These are phyloP conservation scores for Tetrapedia diversipes DNA, from an alignment of 2,888 invertebrate species.

Conservation along the genomic window DNA sequence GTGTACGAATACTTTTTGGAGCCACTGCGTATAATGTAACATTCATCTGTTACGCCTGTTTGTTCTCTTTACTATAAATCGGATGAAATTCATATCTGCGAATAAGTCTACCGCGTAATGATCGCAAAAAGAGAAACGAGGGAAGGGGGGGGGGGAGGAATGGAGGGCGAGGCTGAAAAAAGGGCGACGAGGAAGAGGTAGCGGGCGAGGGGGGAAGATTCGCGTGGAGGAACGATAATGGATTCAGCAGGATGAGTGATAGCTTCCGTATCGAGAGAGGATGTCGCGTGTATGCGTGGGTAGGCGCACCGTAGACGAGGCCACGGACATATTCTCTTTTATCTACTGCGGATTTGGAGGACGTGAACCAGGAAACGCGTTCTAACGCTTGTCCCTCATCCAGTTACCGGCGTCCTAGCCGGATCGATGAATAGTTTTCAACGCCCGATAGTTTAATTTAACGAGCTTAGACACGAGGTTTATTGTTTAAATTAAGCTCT, in stretches of 20 bases:
- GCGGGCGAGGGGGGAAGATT: constrained; percentile 38
- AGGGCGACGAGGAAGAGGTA: constrained; percentile 19
- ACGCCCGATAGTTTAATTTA: background rate
- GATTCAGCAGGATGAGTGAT: constrained; percentile 78
- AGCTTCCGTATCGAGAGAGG: constrained; percentile 77
- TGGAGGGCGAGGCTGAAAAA: constrained; percentile 22
- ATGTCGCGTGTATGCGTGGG: constrained; percentile 73
- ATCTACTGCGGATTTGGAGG: constrained; percentile 43
- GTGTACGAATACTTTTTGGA: no score
- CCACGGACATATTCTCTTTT: constrained; percentile 53
- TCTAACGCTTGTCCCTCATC: background rate
- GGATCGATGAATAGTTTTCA: background rate
- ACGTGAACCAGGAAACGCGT: constrained; percentile 21
- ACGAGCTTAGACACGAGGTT: constrained; percentile 5
- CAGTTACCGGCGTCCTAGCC: background rate
- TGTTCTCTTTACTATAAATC: background rate
- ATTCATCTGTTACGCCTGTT: no score
- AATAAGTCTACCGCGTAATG: background rate
- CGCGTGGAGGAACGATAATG: constrained; percentile 56
- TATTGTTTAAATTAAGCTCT: constrained; percentile 18
- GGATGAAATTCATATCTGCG: background rate
- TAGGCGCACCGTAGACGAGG: constrained; percentile 56
- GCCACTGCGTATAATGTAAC: no score
- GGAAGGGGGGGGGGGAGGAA: constrained; percentile 47
- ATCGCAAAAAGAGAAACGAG: no score